These are phyloP conservation scores for Tetragonula clypearis DNA, from an alignment of 1,140 invertebrate genomes.

Conservation along the genomic window DNA sequence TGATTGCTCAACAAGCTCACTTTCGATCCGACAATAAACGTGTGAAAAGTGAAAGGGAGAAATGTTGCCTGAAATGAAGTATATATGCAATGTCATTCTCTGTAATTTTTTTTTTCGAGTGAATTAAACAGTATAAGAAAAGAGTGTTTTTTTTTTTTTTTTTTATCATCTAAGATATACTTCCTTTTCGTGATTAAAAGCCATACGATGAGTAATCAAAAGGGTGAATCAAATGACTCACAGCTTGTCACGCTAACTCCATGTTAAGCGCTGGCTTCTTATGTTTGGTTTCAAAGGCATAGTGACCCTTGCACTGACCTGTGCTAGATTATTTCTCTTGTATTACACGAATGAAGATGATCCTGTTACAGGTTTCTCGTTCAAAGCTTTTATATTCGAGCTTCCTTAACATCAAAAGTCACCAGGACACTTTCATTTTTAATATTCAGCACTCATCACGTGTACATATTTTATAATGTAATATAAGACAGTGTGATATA, in stretches of 20 bases:
- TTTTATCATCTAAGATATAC: neutral
- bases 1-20: constrained; percentile 1
- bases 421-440: too few relatives aligned
- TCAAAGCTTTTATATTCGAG: neutral
- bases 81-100: neutral
- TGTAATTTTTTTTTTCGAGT: neutral
- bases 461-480: too few relatives aligned
- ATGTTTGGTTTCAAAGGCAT: constrained; percentile 38
- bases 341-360: neutral
- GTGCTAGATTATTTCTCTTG: constrained; percentile 6
- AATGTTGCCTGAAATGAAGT: neutral
- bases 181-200: neutral
- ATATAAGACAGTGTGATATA: neutral
- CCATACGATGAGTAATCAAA: constrained; percentile 16
- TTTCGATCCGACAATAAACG: neutral
- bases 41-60: neutral
- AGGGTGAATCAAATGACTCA: constrained; percentile 38
- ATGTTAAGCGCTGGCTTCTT: constrained; percentile 33
- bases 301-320: constrained; percentile 36
- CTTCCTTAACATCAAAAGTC: too few relatives aligned
- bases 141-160: neutral
- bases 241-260: constrained; percentile 49
- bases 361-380: constrained; percentile 5
- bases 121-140: neutral
- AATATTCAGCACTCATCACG: too few relatives aligned